These are phyloP conservation scores for Celastrina argiolus DNA, from an alignment of 2,888 invertebrate species.

Conservation along the genomic window DNA sequence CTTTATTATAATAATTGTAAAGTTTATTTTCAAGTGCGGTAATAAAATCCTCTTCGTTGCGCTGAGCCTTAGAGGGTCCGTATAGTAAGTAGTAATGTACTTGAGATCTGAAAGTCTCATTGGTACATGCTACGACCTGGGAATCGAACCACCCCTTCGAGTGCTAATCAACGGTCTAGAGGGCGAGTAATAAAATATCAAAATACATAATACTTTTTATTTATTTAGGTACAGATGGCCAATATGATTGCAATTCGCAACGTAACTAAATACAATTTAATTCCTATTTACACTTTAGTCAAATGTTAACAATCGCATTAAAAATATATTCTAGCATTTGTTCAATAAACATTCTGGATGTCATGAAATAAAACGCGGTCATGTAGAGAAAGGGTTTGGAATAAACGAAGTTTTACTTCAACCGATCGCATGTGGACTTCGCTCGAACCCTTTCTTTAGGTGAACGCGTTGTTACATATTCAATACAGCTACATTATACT, in stretches of 20 bases:
- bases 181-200: slow-evolving; percentile 16
- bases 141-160: no score
- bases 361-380: background rate
- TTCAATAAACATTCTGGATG: slow-evolving; percentile 25
- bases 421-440: background rate
- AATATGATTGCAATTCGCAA: slow-evolving; percentile 42
- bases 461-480: background rate
- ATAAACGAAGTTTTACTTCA: background rate
- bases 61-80: no score
- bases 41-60: no score
- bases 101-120: no score
- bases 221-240: slow-evolving; percentile 56
- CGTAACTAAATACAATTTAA: slow-evolving; percentile 43
- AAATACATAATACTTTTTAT: slow-evolving; percentile 45
- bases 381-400: background rate
- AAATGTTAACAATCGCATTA: slow-evolving; percentile 55
- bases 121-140: no score
- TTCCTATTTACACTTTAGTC: slow-evolving; percentile 48
- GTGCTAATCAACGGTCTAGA: no score
- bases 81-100: no score
- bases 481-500: background rate
- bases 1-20: no score
- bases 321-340: slow-evolving; percentile 30
- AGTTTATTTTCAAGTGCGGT: no score
- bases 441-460: background rate